phyloP scores from a whole-genome alignment of 1,140 invertebrate genomes.

The Riptortus pedestris region DNA sequence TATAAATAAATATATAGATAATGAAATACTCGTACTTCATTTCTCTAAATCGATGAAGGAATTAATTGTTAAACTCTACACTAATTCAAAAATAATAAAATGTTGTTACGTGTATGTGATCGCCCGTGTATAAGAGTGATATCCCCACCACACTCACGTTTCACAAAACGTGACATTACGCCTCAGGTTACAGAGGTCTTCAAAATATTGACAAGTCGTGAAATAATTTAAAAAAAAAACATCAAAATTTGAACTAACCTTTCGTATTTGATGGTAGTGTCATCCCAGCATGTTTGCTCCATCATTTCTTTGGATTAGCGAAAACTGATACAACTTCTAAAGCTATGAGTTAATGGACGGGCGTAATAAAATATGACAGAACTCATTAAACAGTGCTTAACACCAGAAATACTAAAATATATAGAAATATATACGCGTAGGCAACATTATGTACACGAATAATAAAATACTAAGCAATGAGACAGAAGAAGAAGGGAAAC shows the following conservation, averaged over 20 bases:
- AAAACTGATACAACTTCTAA: background rate
- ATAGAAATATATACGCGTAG: too few species aligned
- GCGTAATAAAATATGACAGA: background rate
- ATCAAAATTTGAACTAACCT: background rate
- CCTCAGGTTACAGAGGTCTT: conserved; percentile 1
- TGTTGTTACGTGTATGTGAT: conserved; percentile 10
- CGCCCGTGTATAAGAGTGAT: background rate
- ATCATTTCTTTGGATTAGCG: background rate
- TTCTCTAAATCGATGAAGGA: background rate
- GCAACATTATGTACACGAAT: too few species aligned
- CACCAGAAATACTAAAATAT: too few species aligned
- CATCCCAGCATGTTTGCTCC: conserved; percentile 8
- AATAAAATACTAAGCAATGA: too few species aligned
- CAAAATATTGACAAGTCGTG: background rate
- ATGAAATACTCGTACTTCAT: background rate
- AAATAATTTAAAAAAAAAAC: background rate
- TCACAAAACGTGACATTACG: conserved; percentile 15
- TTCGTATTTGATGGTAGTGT: conserved; percentile 5
- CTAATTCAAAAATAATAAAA: conserved; percentile 5
- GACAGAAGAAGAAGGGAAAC: too few species aligned
- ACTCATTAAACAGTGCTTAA: too few species aligned
- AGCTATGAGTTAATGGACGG: background rate
- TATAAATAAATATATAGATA: background rate
- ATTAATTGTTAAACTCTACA: background rate
- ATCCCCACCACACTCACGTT: conserved; percentile 15